Base-by-base conservation (phyloP, 1,140 invertebrate species). In the Zaprionus africanus region DNA sequence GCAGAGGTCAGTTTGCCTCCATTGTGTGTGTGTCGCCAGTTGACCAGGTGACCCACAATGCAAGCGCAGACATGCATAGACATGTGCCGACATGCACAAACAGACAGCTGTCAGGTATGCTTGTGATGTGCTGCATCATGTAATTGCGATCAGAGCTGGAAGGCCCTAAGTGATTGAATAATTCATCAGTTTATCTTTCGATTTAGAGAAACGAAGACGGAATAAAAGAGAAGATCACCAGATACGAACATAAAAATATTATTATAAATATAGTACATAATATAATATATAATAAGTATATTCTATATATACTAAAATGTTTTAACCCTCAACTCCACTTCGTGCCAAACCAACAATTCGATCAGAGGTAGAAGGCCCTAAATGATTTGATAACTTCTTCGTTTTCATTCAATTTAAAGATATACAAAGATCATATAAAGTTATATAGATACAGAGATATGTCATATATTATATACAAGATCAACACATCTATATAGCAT, bases 1-100 rank as follows among this genome's bases (percentile, higher is more conserved):
- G 24, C 72, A 75, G 62, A 75, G 72, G 66, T 75, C 72, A 75
- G 58, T 73, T 36, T 15, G 9, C 34, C 46, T 54, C 17, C 71
- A 69, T 61, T 69, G 57, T 34, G 22, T 34, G 22, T 58, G 61
- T 17, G 38, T 13, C 17, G 34, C 22, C 62, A 54, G 51, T 65
- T 65, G 31, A 64, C 26, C 46, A 56, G 41, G 11, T 74, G 65
- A 75, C 59, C 72, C 51, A 60, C 57, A 57, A 36, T 43, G 17
- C 13, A 17, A 9, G 26, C 34, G 28, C 46, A 15, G 7, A 57
- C 36, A 62, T 19, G 17, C 24, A 56, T 24, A 56, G 24, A 28
- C 53, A 38, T 38, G 36, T n/a, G 36, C 43, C 9, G 6, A 56
- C 34, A 62, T 19, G 17, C 24, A 31, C 28, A 43, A 15, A 43